Evolutionary conservation across 2,888 invertebrate genomes (phyloP).

Genomic region (Pachliopta kotzebuea): DNA sequence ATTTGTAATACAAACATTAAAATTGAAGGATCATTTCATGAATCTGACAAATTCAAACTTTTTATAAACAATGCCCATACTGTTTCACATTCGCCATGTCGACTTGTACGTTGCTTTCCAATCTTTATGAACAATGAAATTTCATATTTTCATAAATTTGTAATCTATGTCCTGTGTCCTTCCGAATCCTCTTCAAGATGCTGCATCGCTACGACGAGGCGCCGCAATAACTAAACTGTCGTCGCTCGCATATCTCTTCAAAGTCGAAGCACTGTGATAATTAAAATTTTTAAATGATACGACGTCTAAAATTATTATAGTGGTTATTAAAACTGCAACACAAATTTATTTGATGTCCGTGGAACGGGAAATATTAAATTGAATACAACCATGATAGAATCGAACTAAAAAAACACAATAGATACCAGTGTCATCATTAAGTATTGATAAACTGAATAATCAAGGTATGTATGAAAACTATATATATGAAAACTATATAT

Average conservation of each 20-base stretch:
- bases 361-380: too few species aligned
- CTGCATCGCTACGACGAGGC: constrained; percentile 50
- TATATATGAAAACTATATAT: too few species aligned
- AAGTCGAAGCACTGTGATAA: constrained; percentile 59
- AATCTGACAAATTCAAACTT: too few species aligned
- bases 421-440: too few species aligned
- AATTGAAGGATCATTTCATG: too few species aligned
- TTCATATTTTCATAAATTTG: constrained; percentile 5
- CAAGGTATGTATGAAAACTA: too few species aligned
- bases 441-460: too few species aligned
- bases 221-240: constrained; percentile 71
- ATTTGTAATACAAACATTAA: too few species aligned
- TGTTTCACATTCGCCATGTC: not conserved
- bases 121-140: not conserved
- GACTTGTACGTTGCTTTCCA: not conserved
- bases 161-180: not conserved
- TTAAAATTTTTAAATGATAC: constrained; percentile 44
- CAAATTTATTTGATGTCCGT: too few species aligned
- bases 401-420: too few species aligned
- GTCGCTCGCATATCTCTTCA: constrained; percentile 75
- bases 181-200: constrained; percentile 48
- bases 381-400: too few species aligned
- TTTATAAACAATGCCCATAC: too few species aligned
- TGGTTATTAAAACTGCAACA: not conserved
- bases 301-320: not conserved